Evolutionary conservation across 2,888 invertebrate species (phyloP), one percentile per base, ranked within the genome.

Genomic region (Automeris io): DNA sequence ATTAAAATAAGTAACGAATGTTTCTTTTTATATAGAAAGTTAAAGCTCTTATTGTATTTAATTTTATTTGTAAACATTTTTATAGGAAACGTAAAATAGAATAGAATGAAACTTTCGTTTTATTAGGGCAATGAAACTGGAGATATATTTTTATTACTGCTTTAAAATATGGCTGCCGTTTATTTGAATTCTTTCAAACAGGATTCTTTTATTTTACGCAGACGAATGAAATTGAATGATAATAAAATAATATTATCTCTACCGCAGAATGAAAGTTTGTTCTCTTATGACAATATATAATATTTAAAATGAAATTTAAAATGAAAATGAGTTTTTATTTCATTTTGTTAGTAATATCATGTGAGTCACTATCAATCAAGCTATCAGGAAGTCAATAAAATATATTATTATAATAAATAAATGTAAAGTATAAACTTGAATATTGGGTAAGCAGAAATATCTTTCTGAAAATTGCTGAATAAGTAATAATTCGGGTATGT

Each of bases 121-220:
- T 57, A 57, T 57, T 57, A 57, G 49, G 41, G 45, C 48, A 39
- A 57, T 57, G 55, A 55, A 52, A 47, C 45, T 46, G 45, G 43
- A 54, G 55, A 57, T 57, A 47, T 55, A 55, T 54, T 54, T 57
- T 57, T 39, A 57, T 55, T 54, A 47, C 43, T 41, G 35, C 48
- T 46, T 50, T 57, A 49, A 57, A 57, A 57, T 52, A 57, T 52
- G 45, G 40, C 44, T 43, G 46, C 42, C 43, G 45, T 54, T 55
- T 46, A 33, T 50, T 51, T 47, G 45, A 46, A 45, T 55, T 54
- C 47, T 45, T 22, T 40, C 43, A 44, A 51, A 49, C 54, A 47
- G 46, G 46, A 49, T 48, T 49, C 45, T 44, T 40, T 51, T 46
- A 29, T 29, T 29, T 29, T 16, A 29, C n/a, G 13, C 16, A 16